Base-by-base conservation (phyloP, 2,888 invertebrate genomes). In the Heliconius ethilla region DNA sequence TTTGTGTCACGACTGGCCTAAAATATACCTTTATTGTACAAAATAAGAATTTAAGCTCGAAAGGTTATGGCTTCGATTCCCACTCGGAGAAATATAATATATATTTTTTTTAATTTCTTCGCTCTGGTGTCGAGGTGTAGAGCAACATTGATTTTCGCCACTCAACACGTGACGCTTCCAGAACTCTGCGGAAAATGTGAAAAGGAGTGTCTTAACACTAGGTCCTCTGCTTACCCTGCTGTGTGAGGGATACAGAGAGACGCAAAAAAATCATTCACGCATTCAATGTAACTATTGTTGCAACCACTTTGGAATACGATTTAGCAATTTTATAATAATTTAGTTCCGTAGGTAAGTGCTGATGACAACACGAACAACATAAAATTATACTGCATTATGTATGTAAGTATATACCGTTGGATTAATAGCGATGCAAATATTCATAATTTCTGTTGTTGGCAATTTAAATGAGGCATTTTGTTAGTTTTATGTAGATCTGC, bases 401-500 rank as follows among this genome's bases (percentile, higher is more conserved):
- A 70, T 70, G 65, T 70, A 76, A n/a, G 25, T 63, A 70, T 70
- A 76, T 72, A 72, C 73, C 81, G 81, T 82, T 82, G 81, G 80
- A 85, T 86, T 87, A 86, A 87, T 86, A 85, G 84, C 83, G 83
- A 86, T 85, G 84, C 85, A 87, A 88, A 89, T 89, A 89, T 89
- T 88, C 87, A 89, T 88, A 88, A 81, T 81, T 88, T 84, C 85
- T 82, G 83, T 86, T 84, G 85, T 87, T 86, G 83, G 86, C 85
- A 87, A 90, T 89, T 89, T 86, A 90, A 91, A 91, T 90, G 85
- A 80, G 87, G 84, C 79, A 85, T 85, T 88, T 87, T 86, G 89
- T 87, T 79, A 76, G 79, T 80, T 79, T 80, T 75, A 51, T 87
- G 89, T 88, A 87, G 82, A 79, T 79, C 59, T 55, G 15, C 72